Conservation (phyloP, 2,888 invertebrate genomes). For the Drosophila cognata region DNA sequence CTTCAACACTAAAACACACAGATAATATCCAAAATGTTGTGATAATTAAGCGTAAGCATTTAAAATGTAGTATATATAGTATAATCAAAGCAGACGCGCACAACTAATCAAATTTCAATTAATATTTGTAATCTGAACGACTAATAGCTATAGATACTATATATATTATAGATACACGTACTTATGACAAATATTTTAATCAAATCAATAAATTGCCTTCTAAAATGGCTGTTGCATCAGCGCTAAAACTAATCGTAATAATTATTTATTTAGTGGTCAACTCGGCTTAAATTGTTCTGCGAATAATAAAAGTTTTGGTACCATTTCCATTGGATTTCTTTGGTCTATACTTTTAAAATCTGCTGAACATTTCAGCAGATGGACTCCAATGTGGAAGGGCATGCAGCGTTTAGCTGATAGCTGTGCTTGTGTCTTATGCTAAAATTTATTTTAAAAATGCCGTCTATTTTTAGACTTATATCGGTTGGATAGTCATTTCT, state of each 20-base stretch:
- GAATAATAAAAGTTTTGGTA: background rate
- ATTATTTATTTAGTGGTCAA: conserved; percentile 29
- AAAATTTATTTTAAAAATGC: background rate
- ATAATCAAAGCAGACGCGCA: conserved; percentile 65
- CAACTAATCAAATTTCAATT: conserved; percentile 59
- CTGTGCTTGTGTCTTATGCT: background rate
- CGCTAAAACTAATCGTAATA: conserved; percentile 28
- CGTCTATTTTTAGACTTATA: conserved; percentile 21
- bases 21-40: conserved; percentile 58
- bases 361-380: background rate
- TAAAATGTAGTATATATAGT: conserved; percentile 27
- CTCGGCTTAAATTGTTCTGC: background rate
- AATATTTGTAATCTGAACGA: conserved; percentile 36
- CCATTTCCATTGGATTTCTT: background rate
- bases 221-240: conserved; percentile 32
- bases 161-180: background rate
- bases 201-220: conserved; percentile 60
- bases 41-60: conserved; percentile 56
- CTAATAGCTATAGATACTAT: conserved; percentile 15
- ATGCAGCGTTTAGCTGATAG: background rate
- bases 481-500: background rate
- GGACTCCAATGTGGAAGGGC: background rate
- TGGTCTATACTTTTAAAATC: background rate
- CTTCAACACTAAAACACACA: conserved; percentile 11
- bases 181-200: conserved; percentile 34